Evolutionary conservation across 2,113 vertebrate genomes (phyloP).

Genomic region (Rissa tridactyla): DNA sequence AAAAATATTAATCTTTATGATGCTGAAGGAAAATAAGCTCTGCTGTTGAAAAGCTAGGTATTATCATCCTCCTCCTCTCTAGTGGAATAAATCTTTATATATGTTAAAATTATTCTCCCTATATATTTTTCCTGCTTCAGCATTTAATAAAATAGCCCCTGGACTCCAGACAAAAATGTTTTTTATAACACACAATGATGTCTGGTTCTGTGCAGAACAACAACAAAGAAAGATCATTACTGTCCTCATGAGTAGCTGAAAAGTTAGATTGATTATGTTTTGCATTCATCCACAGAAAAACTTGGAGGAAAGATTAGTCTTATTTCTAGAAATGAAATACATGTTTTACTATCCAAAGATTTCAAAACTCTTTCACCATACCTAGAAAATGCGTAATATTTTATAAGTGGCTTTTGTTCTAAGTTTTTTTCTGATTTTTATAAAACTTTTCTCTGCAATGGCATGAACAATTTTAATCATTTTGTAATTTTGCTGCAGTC

Average conservation of each 20-base stretch:
- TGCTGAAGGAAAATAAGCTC: neutral
- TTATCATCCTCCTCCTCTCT: neutral
- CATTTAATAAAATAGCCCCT: neutral
- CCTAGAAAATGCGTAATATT: neutral
- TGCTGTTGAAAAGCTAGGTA: neutral
- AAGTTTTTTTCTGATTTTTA: neutral
- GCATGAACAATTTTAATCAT: neutral
- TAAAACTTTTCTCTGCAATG: neutral
- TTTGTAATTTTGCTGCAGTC: neutral
- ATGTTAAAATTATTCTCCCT: neutral
- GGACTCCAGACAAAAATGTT: neutral
- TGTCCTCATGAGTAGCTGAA: neutral
- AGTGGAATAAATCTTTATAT: neutral
- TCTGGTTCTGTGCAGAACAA: neutral
- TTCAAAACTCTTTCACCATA: neutral
- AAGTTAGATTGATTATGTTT: constrained; percentile 6
- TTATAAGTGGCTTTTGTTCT: neutral
- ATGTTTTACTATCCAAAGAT: neutral
- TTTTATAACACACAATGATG: neutral
- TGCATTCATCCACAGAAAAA: constrained; percentile 13
- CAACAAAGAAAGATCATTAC: neutral
- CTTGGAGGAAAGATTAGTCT: neutral
- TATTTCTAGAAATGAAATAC: neutral
- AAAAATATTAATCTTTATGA: neutral
- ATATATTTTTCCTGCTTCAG: neutral